A percentile compares a stretch with the other conserved stretches of the same genome.
These are phyloP conservation scores for Callionymus lyra DNA, from an alignment of 2,113 vertebrate species.

Conservation along the genomic window DNA sequence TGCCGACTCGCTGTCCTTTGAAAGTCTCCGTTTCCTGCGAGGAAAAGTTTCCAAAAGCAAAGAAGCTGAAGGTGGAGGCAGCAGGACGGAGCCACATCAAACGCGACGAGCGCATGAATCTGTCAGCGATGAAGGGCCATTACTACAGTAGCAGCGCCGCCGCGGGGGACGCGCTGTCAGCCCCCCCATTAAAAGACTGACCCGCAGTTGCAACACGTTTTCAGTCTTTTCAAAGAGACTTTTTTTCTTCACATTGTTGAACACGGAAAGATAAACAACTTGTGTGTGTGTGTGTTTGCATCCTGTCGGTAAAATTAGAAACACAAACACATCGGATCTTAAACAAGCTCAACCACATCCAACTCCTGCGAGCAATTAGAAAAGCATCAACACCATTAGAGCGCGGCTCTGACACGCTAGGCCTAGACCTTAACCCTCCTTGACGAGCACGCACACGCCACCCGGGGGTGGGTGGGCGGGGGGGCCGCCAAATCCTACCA, in stretches of 20 bases:
- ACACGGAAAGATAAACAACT: too few species aligned
- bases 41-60: slow-evolving; percentile 35
- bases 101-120: slow-evolving; percentile 52
- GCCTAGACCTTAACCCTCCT: too few species aligned
- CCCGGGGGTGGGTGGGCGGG: too few species aligned
- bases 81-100: slow-evolving; percentile 60
- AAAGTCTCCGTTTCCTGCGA: slow-evolving; percentile 35
- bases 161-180: slow-evolving; percentile 54
- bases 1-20: slow-evolving; percentile 42
- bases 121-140: slow-evolving; percentile 64
- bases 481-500: too few species aligned
- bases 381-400: slow-evolving; percentile 33
- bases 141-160: slow-evolving; percentile 61
- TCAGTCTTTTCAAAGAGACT: background rate
- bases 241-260: slow-evolving; percentile 2
- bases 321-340: slow-evolving; percentile 50
- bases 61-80: slow-evolving; percentile 34
- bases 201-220: slow-evolving; percentile 28
- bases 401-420: too few species aligned
- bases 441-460: too few species aligned
- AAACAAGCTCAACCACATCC: too few species aligned
- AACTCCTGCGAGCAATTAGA: slow-evolving; percentile 53
- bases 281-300: slow-evolving; percentile 32
- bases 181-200: slow-evolving; percentile 60
- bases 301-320: slow-evolving; percentile 48